Evolutionary conservation across 2,113 vertebrate genomes (phyloP).

Genomic region (Misgurnus mizolepis): DNA sequence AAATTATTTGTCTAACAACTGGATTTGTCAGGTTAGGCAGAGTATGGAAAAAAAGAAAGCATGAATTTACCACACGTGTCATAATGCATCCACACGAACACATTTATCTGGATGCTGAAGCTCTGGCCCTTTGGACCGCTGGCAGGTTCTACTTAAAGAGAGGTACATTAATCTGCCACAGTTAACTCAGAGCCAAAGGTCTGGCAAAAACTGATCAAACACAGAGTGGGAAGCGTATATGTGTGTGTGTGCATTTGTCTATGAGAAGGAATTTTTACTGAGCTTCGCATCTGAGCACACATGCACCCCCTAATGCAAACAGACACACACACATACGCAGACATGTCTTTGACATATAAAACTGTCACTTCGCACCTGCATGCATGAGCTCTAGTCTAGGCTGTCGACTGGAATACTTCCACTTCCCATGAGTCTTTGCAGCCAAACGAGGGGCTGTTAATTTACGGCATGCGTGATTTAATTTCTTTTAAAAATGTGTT

Average conservation of each 20-base stretch:
- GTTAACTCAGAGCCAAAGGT: conserved; percentile 65
- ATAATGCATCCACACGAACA: conserved; percentile 37
- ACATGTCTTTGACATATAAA: conserved; percentile 48
- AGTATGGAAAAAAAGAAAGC: conserved; percentile 29
- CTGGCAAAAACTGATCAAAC: conserved; percentile 68
- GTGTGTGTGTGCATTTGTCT: conserved; percentile 22
- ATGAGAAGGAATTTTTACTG: conserved; percentile 69
- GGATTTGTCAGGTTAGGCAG: conserved; percentile 24
- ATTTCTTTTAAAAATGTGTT: conserved; percentile 16
- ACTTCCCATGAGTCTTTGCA: conserved; percentile 37
- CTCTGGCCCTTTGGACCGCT: conserved; percentile 43
- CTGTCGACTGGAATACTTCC: conserved; percentile 9
- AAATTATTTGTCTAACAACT: conserved; percentile 39
- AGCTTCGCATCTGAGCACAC: conserved; percentile 58
- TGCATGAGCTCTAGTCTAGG: conserved; percentile 34
- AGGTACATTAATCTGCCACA: conserved; percentile 71
- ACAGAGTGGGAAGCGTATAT: conserved; percentile 54
- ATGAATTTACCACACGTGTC: conserved; percentile 35
- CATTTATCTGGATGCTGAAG: conserved; percentile 43
- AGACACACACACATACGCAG: conserved; percentile 57
- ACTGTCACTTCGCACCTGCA: conserved; percentile 45
- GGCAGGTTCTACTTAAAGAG: conserved; percentile 63
- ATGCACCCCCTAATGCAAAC: conserved; percentile 50
- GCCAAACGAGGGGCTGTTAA: neutral
- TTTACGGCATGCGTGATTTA: neutral